Conservation (phyloP, 2,113 vertebrate species). For the Brevimyrus niger region DNA sequence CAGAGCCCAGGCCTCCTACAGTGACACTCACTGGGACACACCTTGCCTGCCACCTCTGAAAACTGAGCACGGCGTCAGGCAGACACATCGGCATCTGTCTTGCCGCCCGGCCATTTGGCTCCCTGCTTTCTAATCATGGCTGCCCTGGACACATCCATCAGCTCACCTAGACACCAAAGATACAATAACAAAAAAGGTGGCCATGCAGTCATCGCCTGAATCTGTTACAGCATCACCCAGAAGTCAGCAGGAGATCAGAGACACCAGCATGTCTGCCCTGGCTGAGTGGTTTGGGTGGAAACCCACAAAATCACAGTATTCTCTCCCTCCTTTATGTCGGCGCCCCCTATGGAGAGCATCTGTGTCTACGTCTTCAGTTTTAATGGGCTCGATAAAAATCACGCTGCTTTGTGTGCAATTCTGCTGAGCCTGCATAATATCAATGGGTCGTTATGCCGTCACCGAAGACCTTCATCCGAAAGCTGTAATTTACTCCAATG, state of each 20-base stretch:
- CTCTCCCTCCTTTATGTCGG: not conserved
- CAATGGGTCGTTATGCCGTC: not conserved
- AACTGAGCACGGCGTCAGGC: not conserved
- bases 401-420: not conserved
- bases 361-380: not conserved
- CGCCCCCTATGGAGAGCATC: not conserved
- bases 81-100: not conserved
- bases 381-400: conserved; percentile 1
- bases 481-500: conserved; percentile 13
- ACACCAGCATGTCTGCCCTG: not conserved
- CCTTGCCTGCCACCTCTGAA: not conserved
- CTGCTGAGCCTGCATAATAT: not conserved
- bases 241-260: not conserved
- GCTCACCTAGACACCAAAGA: not conserved
- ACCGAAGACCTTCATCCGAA: conserved; percentile 2
- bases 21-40: not conserved
- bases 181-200: not conserved
- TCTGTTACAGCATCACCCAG: not conserved
- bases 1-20: not conserved
- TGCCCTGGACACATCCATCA: not conserved
- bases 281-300: not conserved
- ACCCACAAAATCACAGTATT: not conserved
- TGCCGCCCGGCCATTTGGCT: not conserved
- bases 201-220: not conserved
- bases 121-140: not conserved